Base-by-base conservation (phyloP, 1,140 invertebrate genomes). In the Metaphire vulgaris region DNA sequence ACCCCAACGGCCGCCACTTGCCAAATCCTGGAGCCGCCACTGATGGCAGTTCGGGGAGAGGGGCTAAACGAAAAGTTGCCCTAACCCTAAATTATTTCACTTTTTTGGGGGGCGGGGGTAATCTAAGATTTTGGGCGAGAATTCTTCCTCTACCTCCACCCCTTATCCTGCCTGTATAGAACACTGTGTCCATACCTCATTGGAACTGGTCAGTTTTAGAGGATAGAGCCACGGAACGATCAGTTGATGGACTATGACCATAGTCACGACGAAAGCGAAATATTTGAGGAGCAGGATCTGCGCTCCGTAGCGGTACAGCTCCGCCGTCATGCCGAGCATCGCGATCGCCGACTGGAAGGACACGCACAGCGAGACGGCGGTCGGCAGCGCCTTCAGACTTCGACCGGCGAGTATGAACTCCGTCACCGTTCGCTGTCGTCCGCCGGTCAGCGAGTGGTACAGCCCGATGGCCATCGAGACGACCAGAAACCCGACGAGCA, bases 121-220 rank as follows among this genome's bases (percentile, higher is more conserved):
- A n/a, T n/a, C n/a, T n/a, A n/a, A n/a, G n/a, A n/a, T n/a, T n/a
- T n/a, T n/a, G n/a, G n/a, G n/a, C n/a, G n/a, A n/a, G n/a, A n/a
- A n/a, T n/a, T n/a, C n/a, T n/a, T n/a, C n/a, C n/a, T n/a, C n/a
- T n/a, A n/a, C n/a, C n/a, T n/a, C n/a, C n/a, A n/a, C n/a, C n/a
- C n/a, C n/a, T n/a, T n/a, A n/a, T n/a, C n/a, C n/a, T n/a, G n/a
- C n/a, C n/a, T n/a, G n/a, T n/a, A n/a, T n/a, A n/a, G n/a, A n/a
- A n/a, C n/a, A n/a, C n/a, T n/a, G n/a, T n/a, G n/a, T n/a, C n/a
- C n/a, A n/a, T 75, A 80, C 79, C 74, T 79, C 74, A 64, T 79
- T 79, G 14, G 78, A 72, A 64, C 80, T 81, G 16, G 77, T 80
- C 32, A 81, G 74, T 72, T 75, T 74, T 30, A 81, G 65, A 21